A percentile compares a stretch with the other conserved stretches of the same genome.
Evolutionary conservation across 37 sponge, comb jelly and placozoan species (phyloP).

Genomic region (Axinella damicornis): DNA sequence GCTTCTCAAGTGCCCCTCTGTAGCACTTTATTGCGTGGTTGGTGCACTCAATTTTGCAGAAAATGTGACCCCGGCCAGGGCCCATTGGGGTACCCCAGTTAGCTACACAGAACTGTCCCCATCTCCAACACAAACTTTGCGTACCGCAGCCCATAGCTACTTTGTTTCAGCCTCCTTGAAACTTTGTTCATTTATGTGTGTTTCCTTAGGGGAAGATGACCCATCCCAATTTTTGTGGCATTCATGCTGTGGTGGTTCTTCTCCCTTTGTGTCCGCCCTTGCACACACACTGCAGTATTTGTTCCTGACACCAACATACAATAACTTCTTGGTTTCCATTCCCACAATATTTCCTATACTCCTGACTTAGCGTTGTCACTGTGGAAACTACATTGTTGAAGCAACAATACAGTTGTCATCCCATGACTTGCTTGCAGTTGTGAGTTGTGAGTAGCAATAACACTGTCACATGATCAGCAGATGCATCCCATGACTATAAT

Average conservation of each 20-base stretch:
- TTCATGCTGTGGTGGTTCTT: too few relatives aligned
- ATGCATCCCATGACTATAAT: too few relatives aligned
- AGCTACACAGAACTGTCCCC: slow-evolving; percentile 37
- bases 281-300: too few relatives aligned
- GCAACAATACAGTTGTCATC: too few relatives aligned
- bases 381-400: too few relatives aligned
- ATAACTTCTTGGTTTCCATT: slow-evolving; percentile 24
- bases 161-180: slow-evolving; percentile 34
- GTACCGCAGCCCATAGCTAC: slow-evolving; percentile 60
- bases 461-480: too few relatives aligned
- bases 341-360: slow-evolving; percentile 68
- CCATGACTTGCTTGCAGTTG: too few relatives aligned
- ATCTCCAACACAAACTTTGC: slow-evolving; percentile 41
- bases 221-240: slow-evolving; percentile 42
- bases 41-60: slow-evolving; percentile 36
- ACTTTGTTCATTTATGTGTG: slow-evolving; percentile 56
- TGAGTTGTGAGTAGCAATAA: too few relatives aligned
- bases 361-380: slow-evolving; percentile 76
- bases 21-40: slow-evolving; percentile 52
- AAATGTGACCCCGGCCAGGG: slow-evolving; percentile 8
- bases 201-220: slow-evolving; percentile 63
- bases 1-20: slow-evolving; percentile 24
- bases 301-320: slow-evolving; percentile 59
- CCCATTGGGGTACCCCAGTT: slow-evolving; percentile 10
- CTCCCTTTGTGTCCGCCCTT: too few relatives aligned